Percentiles rank a stretch among this genome's conserved stretches.
Evolutionary conservation across 2,113 vertebrate genomes (phyloP).

Genomic region (Daubentonia madagascariensis): DNA sequence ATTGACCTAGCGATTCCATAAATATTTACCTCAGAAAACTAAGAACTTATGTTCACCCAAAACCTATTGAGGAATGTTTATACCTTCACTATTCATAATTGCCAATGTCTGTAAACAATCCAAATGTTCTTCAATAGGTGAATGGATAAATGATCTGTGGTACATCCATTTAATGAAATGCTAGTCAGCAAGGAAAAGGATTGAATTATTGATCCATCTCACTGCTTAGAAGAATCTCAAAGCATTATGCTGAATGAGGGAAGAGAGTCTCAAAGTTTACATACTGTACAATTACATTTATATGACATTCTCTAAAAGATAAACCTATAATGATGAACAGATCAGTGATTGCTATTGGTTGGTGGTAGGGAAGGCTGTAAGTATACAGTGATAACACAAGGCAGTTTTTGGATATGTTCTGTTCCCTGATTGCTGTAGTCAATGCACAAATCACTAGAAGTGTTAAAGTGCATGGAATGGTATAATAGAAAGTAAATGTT

Average conservation of each 20-base stretch:
- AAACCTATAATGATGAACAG: not conserved
- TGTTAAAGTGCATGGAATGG: not conserved
- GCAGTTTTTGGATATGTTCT: not conserved
- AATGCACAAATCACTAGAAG: not conserved
- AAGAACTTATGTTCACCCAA: not conserved
- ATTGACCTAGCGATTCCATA: not conserved
- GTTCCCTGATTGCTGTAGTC: not conserved
- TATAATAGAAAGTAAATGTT: not conserved
- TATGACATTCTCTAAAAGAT: not conserved
- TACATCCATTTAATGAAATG: not conserved
- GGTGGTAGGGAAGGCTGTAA: not conserved
- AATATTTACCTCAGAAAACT: not conserved
- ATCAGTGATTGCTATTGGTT: not conserved
- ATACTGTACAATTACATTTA: not conserved
- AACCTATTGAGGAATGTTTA: not conserved
- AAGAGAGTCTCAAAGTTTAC: not conserved
- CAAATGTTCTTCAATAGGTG: not conserved
- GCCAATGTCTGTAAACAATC: not conserved
- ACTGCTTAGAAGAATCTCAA: not conserved
- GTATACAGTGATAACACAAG: not conserved
- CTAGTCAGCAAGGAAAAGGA: not conserved
- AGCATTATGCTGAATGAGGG: not conserved
- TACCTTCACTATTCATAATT: not conserved
- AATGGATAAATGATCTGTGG: not conserved
- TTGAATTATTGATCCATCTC: not conserved